Percentiles rank a stretch among this genome's conserved stretches.
These are phyloP conservation scores for Phania funesta DNA, from an alignment of 2,888 invertebrate genomes.

Conservation along the genomic window DNA sequence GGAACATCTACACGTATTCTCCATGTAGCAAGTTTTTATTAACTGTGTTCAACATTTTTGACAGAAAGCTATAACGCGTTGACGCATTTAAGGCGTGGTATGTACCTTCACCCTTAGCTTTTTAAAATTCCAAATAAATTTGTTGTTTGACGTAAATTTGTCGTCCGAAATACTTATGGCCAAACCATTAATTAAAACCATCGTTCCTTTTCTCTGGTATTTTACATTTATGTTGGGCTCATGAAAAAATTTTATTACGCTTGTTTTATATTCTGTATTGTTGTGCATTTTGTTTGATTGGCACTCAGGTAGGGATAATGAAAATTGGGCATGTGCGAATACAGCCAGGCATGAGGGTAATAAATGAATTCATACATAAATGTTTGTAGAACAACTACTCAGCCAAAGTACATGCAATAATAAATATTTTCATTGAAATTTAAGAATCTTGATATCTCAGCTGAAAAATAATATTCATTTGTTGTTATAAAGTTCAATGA, in stretches of 20 bases:
- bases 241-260: constrained; percentile 31
- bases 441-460: constrained; percentile 9
- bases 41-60: too few relatives aligned
- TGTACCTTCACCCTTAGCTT: too few relatives aligned
- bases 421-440: constrained; percentile 23
- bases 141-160: too few relatives aligned
- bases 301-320: constrained; percentile 5
- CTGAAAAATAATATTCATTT: constrained; percentile 10
- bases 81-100: too few relatives aligned
- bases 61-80: too few relatives aligned
- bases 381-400: not conserved
- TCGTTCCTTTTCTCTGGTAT: not conserved
- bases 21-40: too few relatives aligned
- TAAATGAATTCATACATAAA: constrained; percentile 23
- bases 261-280: constrained; percentile 2
- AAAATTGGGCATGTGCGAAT: not conserved
- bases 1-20: too few relatives aligned
- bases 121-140: too few relatives aligned
- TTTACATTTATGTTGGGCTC: constrained; percentile 16
- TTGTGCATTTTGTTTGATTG: not conserved
- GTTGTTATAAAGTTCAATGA: constrained; percentile 44
- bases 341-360: constrained; percentile 4
- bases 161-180: not conserved
- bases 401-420: not conserved
- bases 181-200: constrained; percentile 27